phyloP scores from a whole-genome alignment of 2,888 invertebrate species.

The Lasioglossum pauxillum region DNA sequence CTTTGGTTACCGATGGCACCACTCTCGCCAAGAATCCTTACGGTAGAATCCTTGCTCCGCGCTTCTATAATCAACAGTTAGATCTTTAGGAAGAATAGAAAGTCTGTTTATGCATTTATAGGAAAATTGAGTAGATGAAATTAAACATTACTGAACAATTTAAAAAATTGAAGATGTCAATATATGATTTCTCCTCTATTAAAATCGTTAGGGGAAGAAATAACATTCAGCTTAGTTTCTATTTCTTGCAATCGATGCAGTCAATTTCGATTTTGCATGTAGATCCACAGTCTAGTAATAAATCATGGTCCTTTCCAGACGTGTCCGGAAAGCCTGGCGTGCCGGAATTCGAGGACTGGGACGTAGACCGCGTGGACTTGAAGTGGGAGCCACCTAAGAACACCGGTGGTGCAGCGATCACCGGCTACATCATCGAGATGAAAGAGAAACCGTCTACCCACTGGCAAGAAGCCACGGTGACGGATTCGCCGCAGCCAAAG shows the following conservation, averaged over 20 bases:
- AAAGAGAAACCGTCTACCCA: slow-evolving; percentile 91
- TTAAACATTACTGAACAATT: too few species aligned
- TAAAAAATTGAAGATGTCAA: too few species aligned
- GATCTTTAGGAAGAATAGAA: too few species aligned
- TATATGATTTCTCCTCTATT: too few species aligned
- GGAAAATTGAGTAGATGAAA: too few species aligned
- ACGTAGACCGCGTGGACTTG: slow-evolving; percentile 94
- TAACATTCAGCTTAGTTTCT: too few species aligned
- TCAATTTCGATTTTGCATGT: too few species aligned
- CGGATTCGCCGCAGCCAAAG: slow-evolving; percentile 90
- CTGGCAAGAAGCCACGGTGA: slow-evolving; percentile 91
- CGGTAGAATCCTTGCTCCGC: slow-evolving; percentile 85
- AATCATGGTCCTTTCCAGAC: slow-evolving; percentile 84
- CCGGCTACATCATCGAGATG: slow-evolving; percentile 95
- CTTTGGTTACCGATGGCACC: slow-evolving; percentile 94
- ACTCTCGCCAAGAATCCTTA: slow-evolving; percentile 98
- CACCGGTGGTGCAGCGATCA: slow-evolving; percentile 92
- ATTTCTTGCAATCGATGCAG: too few species aligned
- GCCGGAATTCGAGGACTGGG: slow-evolving; percentile 95
- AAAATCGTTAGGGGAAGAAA: too few species aligned
- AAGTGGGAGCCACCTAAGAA: slow-evolving; percentile 93
- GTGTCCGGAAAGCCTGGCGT: slow-evolving; percentile 94
- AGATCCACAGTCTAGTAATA: too few species aligned
- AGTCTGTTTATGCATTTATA: too few species aligned
- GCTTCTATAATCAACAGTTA: background rate